Conservation (phyloP, 2,113 vertebrate species). For the Scomber scombrus region DNA sequence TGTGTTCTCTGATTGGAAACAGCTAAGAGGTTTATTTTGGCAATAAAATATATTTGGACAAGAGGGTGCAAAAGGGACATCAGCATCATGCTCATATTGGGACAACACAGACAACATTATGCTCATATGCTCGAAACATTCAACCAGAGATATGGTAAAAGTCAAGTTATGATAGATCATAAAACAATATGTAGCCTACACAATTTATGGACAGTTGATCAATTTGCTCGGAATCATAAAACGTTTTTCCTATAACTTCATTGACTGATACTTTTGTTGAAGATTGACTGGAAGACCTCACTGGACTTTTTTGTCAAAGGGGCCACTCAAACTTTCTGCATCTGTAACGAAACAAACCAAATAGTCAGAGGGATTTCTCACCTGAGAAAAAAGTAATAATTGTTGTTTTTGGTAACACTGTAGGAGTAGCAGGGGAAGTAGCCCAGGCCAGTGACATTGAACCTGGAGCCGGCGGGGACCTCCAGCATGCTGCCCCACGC, state of each 20-base stretch:
- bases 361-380: slow-evolving; percentile 54
- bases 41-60: background rate
- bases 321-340: background rate
- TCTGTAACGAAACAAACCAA: background rate
- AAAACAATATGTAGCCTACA: too few relatives aligned
- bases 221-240: background rate
- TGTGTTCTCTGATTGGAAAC: background rate
- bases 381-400: slow-evolving; percentile 90
- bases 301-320: background rate
- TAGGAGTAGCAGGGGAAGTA: slow-evolving; percentile 89
- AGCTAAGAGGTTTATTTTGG: background rate
- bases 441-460: slow-evolving; percentile 88
- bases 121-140: background rate
- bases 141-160: too few relatives aligned
- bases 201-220: background rate
- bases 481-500: slow-evolving; percentile 91
- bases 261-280: background rate
- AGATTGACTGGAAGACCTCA: background rate
- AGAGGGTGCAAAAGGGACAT: background rate
- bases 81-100: background rate
- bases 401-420: slow-evolving; percentile 87
- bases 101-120: background rate
- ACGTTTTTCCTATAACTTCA: background rate
- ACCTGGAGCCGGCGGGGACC: slow-evolving; percentile 87
- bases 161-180: too few relatives aligned